Conservation (phyloP, 2,113 vertebrate species). For the Tamias sibiricus region DNA sequence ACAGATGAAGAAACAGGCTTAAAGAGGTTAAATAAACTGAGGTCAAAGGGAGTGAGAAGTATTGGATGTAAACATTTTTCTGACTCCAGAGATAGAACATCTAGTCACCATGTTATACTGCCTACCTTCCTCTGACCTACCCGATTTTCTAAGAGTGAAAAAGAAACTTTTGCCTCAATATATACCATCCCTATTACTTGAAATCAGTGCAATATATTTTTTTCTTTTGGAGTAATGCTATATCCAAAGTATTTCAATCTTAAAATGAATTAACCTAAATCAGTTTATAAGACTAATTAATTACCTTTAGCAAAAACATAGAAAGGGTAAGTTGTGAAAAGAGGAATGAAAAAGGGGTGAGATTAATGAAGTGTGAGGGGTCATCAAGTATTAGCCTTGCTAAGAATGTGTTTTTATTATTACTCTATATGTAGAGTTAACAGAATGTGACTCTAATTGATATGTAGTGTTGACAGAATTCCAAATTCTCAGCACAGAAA, state of each 20-base stretch:
- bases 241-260: constrained; percentile 3
- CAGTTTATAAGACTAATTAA: constrained; percentile 12
- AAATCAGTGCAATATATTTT: constrained; percentile 13
- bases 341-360: background rate
- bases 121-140: background rate
- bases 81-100: background rate
- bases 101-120: background rate
- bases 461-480: background rate
- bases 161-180: background rate
- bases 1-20: background rate
- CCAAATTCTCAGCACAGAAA: background rate
- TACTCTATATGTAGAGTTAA: background rate
- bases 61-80: background rate
- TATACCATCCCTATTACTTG: background rate
- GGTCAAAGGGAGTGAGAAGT: background rate
- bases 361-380: background rate
- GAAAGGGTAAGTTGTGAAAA: background rate
- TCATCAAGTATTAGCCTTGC: background rate
- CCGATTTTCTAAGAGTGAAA: background rate
- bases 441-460: background rate
- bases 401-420: constrained; percentile 8
- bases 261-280: constrained; percentile 8
- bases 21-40: background rate
- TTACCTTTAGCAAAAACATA: background rate
- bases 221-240: background rate